Evolutionary conservation across 2,113 vertebrate species (phyloP), one percentile per base, ranked within the genome.

Genomic region (Andinoacara biseriatus): DNA sequence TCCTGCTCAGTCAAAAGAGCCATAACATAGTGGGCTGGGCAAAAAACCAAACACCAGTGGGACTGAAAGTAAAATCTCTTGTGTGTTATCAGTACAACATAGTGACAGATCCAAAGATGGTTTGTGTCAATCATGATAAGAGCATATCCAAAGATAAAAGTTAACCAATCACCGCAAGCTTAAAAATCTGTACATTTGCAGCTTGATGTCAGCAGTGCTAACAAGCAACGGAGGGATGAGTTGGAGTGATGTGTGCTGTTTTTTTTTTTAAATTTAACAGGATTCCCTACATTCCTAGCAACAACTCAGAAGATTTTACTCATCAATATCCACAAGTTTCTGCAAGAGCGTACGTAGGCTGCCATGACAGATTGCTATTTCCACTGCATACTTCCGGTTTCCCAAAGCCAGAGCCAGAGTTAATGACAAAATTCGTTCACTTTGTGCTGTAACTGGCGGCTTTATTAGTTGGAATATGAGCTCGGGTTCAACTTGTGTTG

Each of bases 1-100:
- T 58, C 57, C 75, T 58, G 56, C 60, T 72, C 72, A 76, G 74
- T 78, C 67, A 83, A 69, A 85, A 85, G 81, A 33, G 57, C 65
- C 2, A 38, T 38, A 59, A 77, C 58, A 76, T 54, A 33, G 46
- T n/a, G 22, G 74, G 52, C 15, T 40, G 35, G 67, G 15, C 26
- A 31, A 52, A 33, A 33, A 65, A 58, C 6, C 18, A 40, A 63
- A 49, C 35, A 56, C 14, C 29, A 49, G 5, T 18, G 31, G 24
- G 24, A 49, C n/a, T 26, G 7, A 38, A 59, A 54, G 31, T 31
- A 52, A 61, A 67, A 76, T 13, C 33, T 24, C 18, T n/a, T 7
- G 2, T 58, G 74, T 76, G 29, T 57, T 59, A 81, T 84, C 52
- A 65, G 54, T 26, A 63, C 18, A 62, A 58, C 29, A 58, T 2